A percentile compares a stretch with the other conserved stretches of the same genome.
These are phyloP conservation scores for Caenorhabditis sp. DNA, from an alignment of 2,888 invertebrate genomes.

Conservation along the genomic window DNA sequence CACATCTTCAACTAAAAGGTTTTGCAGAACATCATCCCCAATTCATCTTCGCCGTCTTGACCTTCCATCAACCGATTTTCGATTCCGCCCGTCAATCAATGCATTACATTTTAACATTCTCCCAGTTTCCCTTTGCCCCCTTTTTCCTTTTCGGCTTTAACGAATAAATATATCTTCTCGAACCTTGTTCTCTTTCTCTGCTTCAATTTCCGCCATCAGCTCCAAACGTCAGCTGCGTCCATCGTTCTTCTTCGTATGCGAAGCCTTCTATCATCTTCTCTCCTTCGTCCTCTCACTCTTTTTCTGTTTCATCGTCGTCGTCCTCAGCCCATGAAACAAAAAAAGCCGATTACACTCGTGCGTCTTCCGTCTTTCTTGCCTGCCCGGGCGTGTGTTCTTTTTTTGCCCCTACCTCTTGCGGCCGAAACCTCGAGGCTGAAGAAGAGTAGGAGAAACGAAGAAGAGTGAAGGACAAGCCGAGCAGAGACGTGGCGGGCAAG, in stretches of 20 bases:
- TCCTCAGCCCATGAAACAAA: slow-evolving; percentile 31
- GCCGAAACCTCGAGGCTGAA: not conserved
- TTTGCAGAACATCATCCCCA: too few relatives aligned
- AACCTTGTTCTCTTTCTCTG: slow-evolving; percentile 13
- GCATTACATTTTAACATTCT: not conserved
- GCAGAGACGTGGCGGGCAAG: too few relatives aligned
- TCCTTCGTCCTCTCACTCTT: too few relatives aligned
- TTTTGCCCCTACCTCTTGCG: slow-evolving; percentile 6
- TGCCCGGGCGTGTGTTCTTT: slow-evolving; percentile 31
- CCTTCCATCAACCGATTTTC: not conserved
- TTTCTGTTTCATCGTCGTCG: not conserved
- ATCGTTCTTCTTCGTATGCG: not conserved
- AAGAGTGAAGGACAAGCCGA: not conserved
- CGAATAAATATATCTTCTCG: slow-evolving; percentile 6
- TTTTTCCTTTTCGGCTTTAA: not conserved
- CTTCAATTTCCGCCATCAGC: not conserved
- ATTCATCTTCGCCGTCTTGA: too few relatives aligned
- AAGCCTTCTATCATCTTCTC: slow-evolving; percentile 7
- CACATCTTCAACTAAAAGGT: too few relatives aligned
- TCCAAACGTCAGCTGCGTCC: slow-evolving; percentile 38
- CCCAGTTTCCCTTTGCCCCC: not conserved
- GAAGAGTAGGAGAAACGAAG: not conserved
- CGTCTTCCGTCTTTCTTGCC: slow-evolving; percentile 6
- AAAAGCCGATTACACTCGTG: slow-evolving; percentile 41
- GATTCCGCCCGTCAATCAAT: not conserved